Conservation (phyloP, 2,797 vertebrate genomes). For the Cuniculus paca region DNA sequence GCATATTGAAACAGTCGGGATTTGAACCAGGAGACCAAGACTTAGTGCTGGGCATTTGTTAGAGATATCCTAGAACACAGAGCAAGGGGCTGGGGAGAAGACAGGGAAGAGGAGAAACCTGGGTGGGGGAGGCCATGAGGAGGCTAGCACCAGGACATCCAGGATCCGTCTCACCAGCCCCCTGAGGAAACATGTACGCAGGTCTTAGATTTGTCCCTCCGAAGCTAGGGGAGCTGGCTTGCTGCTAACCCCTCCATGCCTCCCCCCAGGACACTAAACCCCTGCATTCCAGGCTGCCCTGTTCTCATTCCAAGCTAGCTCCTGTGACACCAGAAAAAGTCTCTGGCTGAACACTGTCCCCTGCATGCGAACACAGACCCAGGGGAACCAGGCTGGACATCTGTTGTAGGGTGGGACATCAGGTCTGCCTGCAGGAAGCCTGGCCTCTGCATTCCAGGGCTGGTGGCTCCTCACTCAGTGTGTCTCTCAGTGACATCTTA, state of each 20-base stretch:
- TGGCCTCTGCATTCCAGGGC: neutral
- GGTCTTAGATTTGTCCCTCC: neutral
- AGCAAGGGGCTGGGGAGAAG: too few relatives aligned
- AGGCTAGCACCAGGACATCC: neutral
- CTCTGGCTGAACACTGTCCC: neutral
- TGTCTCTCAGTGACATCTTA: neutral
- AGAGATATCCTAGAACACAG: neutral
- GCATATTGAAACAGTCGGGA: neutral
- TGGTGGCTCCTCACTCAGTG: neutral
- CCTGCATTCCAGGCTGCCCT: neutral
- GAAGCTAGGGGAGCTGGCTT: too few relatives aligned
- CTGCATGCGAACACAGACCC: neutral
- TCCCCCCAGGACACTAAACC: neutral
- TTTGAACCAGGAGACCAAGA: neutral
- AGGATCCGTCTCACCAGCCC: neutral
- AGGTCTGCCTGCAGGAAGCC: neutral
- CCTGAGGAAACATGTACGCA: neutral
- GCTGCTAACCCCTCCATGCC: neutral
- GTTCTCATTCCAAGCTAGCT: neutral
- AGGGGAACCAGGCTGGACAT: too few relatives aligned
- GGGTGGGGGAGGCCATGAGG: fast-evolving
- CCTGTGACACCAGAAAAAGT: neutral
- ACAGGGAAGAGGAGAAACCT: neutral
- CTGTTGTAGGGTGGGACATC: fast-evolving
- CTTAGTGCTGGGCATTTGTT: neutral